Conservation (phyloP, 2,888 invertebrate genomes). For the Miltochrista miniata region DNA sequence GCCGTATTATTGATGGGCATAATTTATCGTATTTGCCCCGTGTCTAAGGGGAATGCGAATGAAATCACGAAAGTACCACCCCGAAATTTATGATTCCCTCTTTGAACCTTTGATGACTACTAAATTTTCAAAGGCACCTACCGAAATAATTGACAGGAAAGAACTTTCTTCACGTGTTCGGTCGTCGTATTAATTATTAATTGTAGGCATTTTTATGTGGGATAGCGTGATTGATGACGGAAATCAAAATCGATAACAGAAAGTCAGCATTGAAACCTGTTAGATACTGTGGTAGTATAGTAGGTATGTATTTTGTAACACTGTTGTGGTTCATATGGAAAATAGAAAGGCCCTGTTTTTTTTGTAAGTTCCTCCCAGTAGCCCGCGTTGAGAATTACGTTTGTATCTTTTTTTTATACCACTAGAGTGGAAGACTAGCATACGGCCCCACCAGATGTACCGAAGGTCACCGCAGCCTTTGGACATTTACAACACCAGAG, state of each 20-base stretch:
- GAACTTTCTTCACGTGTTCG: conserved; percentile 45
- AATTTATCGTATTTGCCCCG: conserved; percentile 72
- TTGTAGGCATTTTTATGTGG: conserved; percentile 36
- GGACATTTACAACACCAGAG: too few relatives aligned
- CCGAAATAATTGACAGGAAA: conserved; percentile 51
- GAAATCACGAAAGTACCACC: conserved; percentile 70
- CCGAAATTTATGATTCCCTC: conserved; percentile 71
- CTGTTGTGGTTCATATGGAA: too few relatives aligned
- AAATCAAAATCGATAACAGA: conserved; percentile 29
- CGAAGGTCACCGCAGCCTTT: too few relatives aligned
- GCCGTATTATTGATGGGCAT: conserved; percentile 75
- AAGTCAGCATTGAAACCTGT: conserved; percentile 13
- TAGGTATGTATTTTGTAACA: too few relatives aligned
- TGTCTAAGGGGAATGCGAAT: conserved; percentile 70
- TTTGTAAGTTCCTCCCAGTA: too few relatives aligned
- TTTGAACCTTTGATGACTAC: conserved; percentile 69
- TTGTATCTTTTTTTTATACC: too few relatives aligned
- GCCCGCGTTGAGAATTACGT: too few relatives aligned
- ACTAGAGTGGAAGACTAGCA: too few relatives aligned
- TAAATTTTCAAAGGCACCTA: conserved; percentile 66
- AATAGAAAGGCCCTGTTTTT: too few relatives aligned
- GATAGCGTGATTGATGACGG: conserved; percentile 36
- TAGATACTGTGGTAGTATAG: background rate
- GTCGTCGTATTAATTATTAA: conserved; percentile 52
- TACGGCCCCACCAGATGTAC: too few relatives aligned